These are phyloP conservation scores for Orthosia incerta DNA, from an alignment of 2,888 invertebrate species.

Conservation along the genomic window DNA sequence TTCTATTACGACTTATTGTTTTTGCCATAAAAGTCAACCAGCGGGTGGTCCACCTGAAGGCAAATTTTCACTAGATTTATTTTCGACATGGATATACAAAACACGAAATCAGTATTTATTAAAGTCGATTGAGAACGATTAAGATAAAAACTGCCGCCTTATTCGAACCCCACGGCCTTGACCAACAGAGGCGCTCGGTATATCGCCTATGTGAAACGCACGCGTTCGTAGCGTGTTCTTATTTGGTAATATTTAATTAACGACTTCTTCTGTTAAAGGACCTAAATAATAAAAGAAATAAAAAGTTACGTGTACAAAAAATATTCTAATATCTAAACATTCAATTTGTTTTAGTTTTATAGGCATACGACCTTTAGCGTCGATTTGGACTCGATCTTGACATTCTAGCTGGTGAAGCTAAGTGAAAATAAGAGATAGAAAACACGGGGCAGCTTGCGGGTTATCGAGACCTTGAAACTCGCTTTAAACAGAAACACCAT, in stretches of 20 bases:
- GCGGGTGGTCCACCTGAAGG: too few species aligned
- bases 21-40: too few species aligned
- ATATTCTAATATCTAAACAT: too few species aligned
- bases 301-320: not conserved
- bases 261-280: not conserved
- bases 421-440: too few species aligned
- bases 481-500: too few species aligned
- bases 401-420: too few species aligned
- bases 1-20: too few species aligned
- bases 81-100: not conserved
- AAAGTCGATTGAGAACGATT: constrained; percentile 22
- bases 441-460: too few species aligned
- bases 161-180: constrained; percentile 49
- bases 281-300: not conserved
- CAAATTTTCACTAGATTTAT: not conserved
- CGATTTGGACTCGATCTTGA: too few species aligned
- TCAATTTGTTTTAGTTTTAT: too few species aligned
- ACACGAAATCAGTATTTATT: not conserved
- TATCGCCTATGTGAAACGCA: constrained; percentile 14
- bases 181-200: constrained; percentile 30
- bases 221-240: not conserved
- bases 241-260: not conserved
- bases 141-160: constrained; percentile 48
- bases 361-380: too few species aligned
- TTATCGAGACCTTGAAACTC: too few species aligned